Base-by-base conservation (phyloP, 2,888 invertebrate species). In the Drosophila seclusa region DNA sequence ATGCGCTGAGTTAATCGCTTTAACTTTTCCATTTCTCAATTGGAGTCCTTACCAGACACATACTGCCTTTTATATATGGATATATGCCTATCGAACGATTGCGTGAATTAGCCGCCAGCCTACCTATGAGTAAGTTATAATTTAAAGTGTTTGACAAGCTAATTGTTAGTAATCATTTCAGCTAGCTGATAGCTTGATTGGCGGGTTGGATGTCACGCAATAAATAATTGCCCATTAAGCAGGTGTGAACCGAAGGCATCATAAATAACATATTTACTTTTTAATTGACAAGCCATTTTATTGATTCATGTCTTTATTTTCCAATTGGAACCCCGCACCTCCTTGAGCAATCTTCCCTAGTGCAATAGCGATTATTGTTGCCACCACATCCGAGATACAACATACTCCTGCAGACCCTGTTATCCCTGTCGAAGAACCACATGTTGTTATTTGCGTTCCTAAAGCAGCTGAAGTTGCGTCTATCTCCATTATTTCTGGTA, bases 1-100 rank as follows among this genome's bases (percentile, higher is more conserved):
- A 89, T n/a, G 7, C 36, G 69, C 27, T 68, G 68, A 18, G 58
- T 59, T 7, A 57, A 18, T 11, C 38, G 50, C 48, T 67, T 24
- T 10, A 84, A 48, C 38, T 62, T 72, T 13, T 58, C 58, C 84
- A 87, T 87, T 50, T 58, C 18, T 40, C 50, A 42, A 24, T 31
- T 18, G 48, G 38, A 34, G 18, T 54, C 29, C 61, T 27, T 10
- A 7, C 3, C 4, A 5, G n/a, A 10, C 7, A 18, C n/a, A 21
- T 29, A 36, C 6, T 10, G 64, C 27, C 45, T 71, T 68, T 34
- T 75, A 79, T 79, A 64, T 53, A 67, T 18, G 24, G 70, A 79
- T 79, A 64, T 53, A 70, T 52, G 24, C 16, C 7, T 1, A 2
- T n/a, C 8, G 11, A 2, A 18, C 4, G 32, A 36, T 67, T 59